phyloP scores from a whole-genome alignment of 1,140 invertebrate genomes.

The Oppia nitens region DNA sequence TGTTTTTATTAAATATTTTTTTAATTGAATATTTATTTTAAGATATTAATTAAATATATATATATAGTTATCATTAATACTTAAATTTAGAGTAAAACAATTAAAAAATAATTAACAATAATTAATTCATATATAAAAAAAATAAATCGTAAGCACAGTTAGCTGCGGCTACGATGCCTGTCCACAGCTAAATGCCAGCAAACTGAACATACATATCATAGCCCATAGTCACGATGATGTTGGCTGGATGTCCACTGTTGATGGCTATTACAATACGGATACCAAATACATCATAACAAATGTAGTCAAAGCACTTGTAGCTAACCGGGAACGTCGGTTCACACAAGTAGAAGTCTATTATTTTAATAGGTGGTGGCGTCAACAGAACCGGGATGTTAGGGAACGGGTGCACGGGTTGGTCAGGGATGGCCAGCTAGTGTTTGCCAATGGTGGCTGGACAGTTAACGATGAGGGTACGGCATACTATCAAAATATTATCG shows the following conservation, averaged over 20 bases:
- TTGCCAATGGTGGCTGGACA: slow-evolving; percentile 66
- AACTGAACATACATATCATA: slow-evolving; percentile 33
- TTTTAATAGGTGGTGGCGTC: slow-evolving; percentile 78
- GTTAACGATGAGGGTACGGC: slow-evolving; percentile 87
- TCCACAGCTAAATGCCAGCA: slow-evolving; percentile 14
- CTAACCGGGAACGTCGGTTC: slow-evolving; percentile 43
- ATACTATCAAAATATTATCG: slow-evolving; percentile 81
- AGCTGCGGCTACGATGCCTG: slow-evolving; percentile 15
- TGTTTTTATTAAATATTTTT: no score
- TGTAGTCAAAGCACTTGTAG: slow-evolving; percentile 54
- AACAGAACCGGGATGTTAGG: slow-evolving; percentile 43
- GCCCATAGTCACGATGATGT: slow-evolving; percentile 37
- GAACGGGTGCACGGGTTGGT: slow-evolving; percentile 29
- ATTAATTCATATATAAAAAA: no score
- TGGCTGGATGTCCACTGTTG: slow-evolving; percentile 35
- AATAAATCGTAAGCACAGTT: no score
- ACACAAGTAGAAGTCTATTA: slow-evolving; percentile 60
- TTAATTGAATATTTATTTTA: no score
- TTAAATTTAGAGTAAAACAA: no score
- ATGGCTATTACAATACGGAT: slow-evolving; percentile 36
- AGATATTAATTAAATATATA: no score
- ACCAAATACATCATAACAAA: slow-evolving; percentile 81
- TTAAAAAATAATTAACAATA: no score
- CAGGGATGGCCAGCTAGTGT: slow-evolving; percentile 55
- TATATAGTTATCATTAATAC: no score